Percentiles rank a stretch among this genome's conserved stretches.
These are phyloP conservation scores for Eulemur mongoz DNA, from an alignment of 2,797 vertebrate genomes.

Conservation along the genomic window DNA sequence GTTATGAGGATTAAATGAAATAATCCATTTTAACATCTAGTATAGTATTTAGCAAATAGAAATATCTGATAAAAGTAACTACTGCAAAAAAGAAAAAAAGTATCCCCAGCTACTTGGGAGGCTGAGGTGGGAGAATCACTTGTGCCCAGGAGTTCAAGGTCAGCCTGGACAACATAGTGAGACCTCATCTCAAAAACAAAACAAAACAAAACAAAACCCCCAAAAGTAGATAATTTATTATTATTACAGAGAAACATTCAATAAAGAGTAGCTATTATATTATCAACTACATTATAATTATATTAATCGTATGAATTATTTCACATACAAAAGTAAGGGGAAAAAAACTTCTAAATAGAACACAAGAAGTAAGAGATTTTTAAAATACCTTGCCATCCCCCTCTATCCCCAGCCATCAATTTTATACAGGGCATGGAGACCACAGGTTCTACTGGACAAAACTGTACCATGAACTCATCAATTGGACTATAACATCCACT, in stretches of 20 bases:
- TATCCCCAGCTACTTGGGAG: background rate
- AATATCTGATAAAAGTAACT: slow-evolving; percentile 30
- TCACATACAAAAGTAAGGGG: background rate
- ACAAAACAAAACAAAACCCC: background rate
- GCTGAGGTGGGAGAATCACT: background rate
- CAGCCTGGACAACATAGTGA: background rate
- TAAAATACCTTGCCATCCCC: background rate
- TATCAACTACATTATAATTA: background rate
- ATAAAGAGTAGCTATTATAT: background rate
- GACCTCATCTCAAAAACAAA: background rate
- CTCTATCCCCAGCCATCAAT: background rate
- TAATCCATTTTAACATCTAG: background rate
- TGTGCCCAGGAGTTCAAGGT: background rate
- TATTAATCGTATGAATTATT: slow-evolving; percentile 2
- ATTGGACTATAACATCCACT: background rate
- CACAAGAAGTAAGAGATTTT: background rate
- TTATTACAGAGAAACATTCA: background rate
- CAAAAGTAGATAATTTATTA: background rate
- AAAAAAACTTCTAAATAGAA: slow-evolving; percentile 13
- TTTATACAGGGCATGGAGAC: background rate
- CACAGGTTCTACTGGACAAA: background rate
- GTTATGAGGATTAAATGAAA: background rate
- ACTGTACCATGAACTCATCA: background rate
- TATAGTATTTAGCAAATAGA: background rate
- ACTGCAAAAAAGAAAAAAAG: background rate